Evolutionary conservation across 1,140 invertebrate genomes (phyloP).

Genomic region (Oryctes rhinoceros): DNA sequence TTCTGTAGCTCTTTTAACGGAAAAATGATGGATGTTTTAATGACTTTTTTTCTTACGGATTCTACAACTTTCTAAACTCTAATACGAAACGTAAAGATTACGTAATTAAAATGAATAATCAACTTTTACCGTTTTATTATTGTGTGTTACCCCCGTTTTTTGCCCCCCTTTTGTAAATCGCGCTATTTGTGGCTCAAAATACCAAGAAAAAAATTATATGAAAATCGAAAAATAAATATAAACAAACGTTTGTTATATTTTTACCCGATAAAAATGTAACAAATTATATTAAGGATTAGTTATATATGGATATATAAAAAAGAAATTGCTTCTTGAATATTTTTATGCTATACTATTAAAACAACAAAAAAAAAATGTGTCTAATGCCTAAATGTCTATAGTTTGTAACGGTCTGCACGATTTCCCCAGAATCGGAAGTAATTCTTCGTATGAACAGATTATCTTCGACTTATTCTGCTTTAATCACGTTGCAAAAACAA

Average conservation of each 20-base stretch:
- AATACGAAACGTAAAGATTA: background rate
- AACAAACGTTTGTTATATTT: constrained; percentile 16
- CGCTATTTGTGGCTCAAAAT: constrained; percentile 37
- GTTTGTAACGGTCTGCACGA: background rate
- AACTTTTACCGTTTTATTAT: background rate
- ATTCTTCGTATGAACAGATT: background rate
- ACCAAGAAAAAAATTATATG: background rate
- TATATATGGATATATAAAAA: constrained; percentile 14
- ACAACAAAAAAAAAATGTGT: constrained; percentile 9
- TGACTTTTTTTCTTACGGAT: background rate
- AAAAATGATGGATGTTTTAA: background rate
- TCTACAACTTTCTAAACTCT: background rate
- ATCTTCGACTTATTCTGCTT: background rate
- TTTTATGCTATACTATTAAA: constrained; percentile 37
- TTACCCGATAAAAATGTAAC: constrained; percentile 20
- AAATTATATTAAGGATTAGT: background rate
- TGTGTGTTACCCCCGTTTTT: background rate
- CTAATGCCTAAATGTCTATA: constrained; percentile 39
- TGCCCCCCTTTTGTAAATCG: background rate
- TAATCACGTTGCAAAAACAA: background rate
- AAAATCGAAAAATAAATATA: background rate
- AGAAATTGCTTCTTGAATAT: constrained; percentile 36
- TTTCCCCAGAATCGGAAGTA: background rate
- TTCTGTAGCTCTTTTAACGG: background rate
- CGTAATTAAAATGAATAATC: background rate